These are phyloP conservation scores for Corvus cornix DNA, from an alignment of 2,113 vertebrate species.

Conservation along the genomic window DNA sequence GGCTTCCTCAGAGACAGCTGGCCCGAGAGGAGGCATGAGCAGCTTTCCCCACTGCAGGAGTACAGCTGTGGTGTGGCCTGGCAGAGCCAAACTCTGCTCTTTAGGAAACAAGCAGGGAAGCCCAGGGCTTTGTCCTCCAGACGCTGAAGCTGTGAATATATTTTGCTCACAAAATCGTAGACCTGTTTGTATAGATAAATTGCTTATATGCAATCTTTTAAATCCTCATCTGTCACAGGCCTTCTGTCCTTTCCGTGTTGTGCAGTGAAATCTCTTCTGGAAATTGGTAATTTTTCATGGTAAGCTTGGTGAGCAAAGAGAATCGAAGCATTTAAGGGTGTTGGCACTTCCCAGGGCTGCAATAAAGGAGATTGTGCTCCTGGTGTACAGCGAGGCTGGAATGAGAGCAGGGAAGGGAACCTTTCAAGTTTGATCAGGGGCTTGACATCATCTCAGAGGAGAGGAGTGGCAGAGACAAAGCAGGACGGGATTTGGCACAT, in stretches of 20 bases:
- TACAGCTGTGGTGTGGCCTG: neutral
- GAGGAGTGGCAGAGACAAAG: neutral
- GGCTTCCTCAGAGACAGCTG: neutral
- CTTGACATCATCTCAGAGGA: neutral
- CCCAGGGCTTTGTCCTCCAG: neutral
- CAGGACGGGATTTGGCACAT: neutral
- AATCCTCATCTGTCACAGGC: neutral
- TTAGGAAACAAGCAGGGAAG: neutral
- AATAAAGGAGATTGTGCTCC: neutral
- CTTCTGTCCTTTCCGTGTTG: neutral
- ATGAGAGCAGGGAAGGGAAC: neutral
- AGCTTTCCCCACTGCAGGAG: neutral
- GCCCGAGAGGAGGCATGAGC: accelerated
- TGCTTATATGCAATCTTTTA: neutral
- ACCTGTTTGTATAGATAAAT: neutral
- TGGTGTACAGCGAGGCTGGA: neutral
- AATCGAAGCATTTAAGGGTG: neutral
- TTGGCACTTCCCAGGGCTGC: neutral
- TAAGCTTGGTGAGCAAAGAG: neutral
- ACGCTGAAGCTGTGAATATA: neutral
- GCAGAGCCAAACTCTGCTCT: neutral
- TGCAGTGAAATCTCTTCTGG: neutral
- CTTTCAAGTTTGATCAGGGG: neutral
- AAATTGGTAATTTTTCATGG: neutral
- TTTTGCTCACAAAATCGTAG: neutral